Evolutionary conservation across 1,140 invertebrate species (phyloP), one percentile per base, ranked within the genome.

Genomic region (Nomia melanderi): DNA sequence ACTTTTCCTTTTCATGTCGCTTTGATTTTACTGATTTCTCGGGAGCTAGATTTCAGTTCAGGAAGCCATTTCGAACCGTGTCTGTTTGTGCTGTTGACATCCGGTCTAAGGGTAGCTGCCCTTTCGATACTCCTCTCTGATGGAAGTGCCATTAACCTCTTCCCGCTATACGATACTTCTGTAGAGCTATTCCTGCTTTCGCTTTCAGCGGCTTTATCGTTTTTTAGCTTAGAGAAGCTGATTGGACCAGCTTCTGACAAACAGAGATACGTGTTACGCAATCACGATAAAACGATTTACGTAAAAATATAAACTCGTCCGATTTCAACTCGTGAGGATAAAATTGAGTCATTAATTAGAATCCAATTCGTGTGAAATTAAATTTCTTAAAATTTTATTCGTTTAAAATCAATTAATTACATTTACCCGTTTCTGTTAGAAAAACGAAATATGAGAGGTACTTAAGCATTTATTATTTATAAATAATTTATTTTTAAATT

Each of bases 71-170:
- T 63, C 20, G 44, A n/a, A 47, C 44, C 70, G 17, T 57, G 70
- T 57, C 47, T 53, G 70, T 73, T 73, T 73, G 33, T 33, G 54
- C 57, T 53, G 57, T 33, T 53, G 62, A 72, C 70, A 60, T 72
- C 70, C 70, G 70, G 14, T 54, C 31, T 5, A 23, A 25, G 67
- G 56, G 56, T 59, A 20, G 44, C 44, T 31, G 39, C 14, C n/a
- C 67, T 47, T 60, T 71, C 14, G 20, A 11, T 41, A 33, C 54
- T 27, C 56, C 59, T 29, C 25, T 6, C 23, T 47, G 67, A 71
- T 47, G 67, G 67, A 71, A 47, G 39, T 71, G 56, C 67, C 67
- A 71, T 71, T 71, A 71, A 41, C 39, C 12, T 23, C 36, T 57
- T 70, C 67, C 23, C 39, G 33, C 23, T 47, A 44, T 29, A 57